Base-by-base conservation (phyloP, 1,140 invertebrate species). In the Trachelipus rathkii region DNA sequence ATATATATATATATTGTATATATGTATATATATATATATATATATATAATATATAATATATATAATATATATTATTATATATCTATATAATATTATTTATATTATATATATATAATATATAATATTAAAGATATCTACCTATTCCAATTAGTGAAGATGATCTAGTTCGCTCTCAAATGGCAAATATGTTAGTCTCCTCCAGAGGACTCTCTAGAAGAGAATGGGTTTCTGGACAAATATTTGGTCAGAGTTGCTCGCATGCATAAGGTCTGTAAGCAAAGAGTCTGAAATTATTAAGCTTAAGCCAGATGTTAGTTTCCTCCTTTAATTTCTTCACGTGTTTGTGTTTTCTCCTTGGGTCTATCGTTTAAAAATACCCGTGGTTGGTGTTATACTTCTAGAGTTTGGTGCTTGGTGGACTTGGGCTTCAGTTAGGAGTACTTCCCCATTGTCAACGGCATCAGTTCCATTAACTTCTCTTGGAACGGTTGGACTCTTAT, bases 371-470 rank as follows among this genome's bases (percentile, higher is more conserved):
- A 50, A 68, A 10, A 68, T 78, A 21, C 73, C 69, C 4, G 77
- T 46, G 13, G 73, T 78, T 23, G 77, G 77, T 33, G 73, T 78
- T 6, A n/a, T 78, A 78, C 77, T 0, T 74, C 77, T 10, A 43
- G 77, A 10, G 50, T 78, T n/a, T 44, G 77, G 77, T 8, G 72
- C 77, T 10, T 78, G 77, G 77, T 78, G 77, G 77, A 73, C 53
- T 33, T 78, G 77, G 77, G 69, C 70, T 4, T n/a, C 45, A 78
- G 43, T 50, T 78, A n/a, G 77, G 73, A 0, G 24, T 78, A 10
- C 43, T 78, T 6, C 77, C 77, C 15, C 69, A 0, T 73, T 78
- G 10, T 44, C 73, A 15, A 72, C 68, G 0, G 53, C 68, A 0
- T 53, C 77, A 13, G 77, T 75, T 11, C 77, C 77, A 0, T 73